Base-by-base conservation (phyloP, 2,888 invertebrate genomes). In the Spilarctia lutea region DNA sequence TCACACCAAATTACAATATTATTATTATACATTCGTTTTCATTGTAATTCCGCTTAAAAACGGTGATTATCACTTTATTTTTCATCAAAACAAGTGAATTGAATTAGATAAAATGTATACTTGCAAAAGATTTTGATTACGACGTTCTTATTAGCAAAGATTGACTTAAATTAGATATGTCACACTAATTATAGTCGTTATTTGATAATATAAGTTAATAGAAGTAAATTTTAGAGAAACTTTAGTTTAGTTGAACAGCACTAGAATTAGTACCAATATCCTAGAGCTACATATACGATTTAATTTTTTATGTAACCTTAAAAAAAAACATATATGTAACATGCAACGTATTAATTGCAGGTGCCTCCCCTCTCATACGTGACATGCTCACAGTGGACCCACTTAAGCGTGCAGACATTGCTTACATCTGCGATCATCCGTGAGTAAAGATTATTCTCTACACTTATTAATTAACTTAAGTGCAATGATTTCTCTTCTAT, bases 321-420 rank as follows among this genome's bases (percentile, higher is more conserved):
- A 27, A 67, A 27, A 67, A 30, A 18, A n/a, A 11, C 35, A 66
- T 13, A n/a, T 24, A 68, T 27, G 6, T 27, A 63, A 63, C 8
- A 63, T 30, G 63, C 18, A 18, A 63, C 27, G 18, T 48, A 8
- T 13, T n/a, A 27, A 33, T 75, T 73, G n/a, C 96, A 98, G 99
- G 98, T 85, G 99, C 99, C 0, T 99, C 99, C 10, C 98, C 98
- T 70, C 96, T 99, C 71, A 99, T 99, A 81, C 97, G 98, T 71
- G 98, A 98, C 85, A 98, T 99, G 98, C 96, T 99, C 86, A 98
- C 99, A 0, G 99, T 99, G 65, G 98, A 98, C 88, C 98, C 99
- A 0, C 96, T 97, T 69, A 97, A 98, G 88, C 97, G 99, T 82
- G 99, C 99, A 16, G 98, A 98, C 86, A 98, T 99, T 82, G 98